A percentile compares a stretch with the other conserved stretches of the same genome.
Evolutionary conservation across 2,113 vertebrate genomes (phyloP).

Genomic region (Neolamprologus variostigma): DNA sequence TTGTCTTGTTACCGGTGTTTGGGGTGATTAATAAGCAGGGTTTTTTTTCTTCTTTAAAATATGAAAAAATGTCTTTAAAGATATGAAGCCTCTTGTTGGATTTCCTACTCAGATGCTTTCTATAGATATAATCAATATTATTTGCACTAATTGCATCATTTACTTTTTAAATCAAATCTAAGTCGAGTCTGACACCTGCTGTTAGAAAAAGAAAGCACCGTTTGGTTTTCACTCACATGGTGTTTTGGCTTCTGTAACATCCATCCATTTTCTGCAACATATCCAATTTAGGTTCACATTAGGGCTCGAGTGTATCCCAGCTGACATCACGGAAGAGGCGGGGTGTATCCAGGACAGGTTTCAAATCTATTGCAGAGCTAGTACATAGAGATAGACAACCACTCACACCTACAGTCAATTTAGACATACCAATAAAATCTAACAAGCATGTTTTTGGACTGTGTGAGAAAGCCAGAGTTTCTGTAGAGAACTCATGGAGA

Average conservation of each 20-base stretch:
- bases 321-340: neutral
- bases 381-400: neutral
- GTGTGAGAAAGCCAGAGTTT: neutral
- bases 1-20: neutral
- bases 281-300: neutral
- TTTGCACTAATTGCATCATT: neutral
- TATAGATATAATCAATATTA: neutral
- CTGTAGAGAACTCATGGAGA: neutral
- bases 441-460: neutral
- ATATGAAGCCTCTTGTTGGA: neutral
- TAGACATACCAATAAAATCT: neutral
- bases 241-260: neutral
- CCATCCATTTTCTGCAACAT: neutral
- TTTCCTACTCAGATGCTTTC: neutral
- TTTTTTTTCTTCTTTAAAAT: neutral
- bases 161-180: neutral
- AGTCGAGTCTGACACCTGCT: constrained; percentile 21
- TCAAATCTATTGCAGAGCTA: neutral
- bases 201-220: neutral
- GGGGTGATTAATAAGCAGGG: neutral
- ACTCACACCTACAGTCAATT: neutral
- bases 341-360: neutral
- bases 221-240: neutral
- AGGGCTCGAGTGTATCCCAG: neutral
- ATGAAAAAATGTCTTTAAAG: neutral